Conservation (phyloP, 1,140 invertebrate genomes). For the Euwallacea fornicatus region DNA sequence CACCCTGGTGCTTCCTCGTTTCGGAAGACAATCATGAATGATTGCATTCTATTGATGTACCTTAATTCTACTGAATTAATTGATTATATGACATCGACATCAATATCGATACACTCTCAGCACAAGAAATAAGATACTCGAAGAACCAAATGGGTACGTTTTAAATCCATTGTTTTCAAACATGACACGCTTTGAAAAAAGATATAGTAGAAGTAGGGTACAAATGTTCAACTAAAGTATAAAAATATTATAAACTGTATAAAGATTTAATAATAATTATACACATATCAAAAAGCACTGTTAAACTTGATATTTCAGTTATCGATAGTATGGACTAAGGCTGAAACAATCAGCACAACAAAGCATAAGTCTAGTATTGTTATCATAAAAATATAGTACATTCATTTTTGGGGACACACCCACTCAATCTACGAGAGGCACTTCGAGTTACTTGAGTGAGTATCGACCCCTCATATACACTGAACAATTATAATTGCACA, state of each 20-base stretch:
- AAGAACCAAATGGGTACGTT: background rate
- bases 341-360: constrained; percentile 50
- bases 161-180: background rate
- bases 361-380: constrained; percentile 50
- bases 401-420: constrained; percentile 50
- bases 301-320: constrained; percentile 50
- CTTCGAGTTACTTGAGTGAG: constrained; percentile 53
- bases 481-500: constrained; percentile 52
- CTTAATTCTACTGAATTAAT: constrained; percentile 34
- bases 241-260: constrained; percentile 55
- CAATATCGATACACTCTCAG: background rate
- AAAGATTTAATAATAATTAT: constrained; percentile 45
- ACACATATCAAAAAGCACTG: constrained; percentile 54
- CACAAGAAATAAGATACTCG: background rate
- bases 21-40: constrained; percentile 54
- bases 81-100: constrained; percentile 27
- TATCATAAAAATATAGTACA: constrained; percentile 54
- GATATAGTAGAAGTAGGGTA: constrained; percentile 36
- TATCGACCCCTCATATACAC: constrained; percentile 50
- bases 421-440: constrained; percentile 55
- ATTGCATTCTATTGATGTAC: constrained; percentile 50
- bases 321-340: constrained; percentile 50
- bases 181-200: constrained; percentile 1
- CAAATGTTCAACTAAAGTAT: constrained; percentile 47
- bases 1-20: constrained; percentile 53